These are phyloP conservation scores for Phortica okadai DNA, from an alignment of 2,888 invertebrate species.

Conservation along the genomic window DNA sequence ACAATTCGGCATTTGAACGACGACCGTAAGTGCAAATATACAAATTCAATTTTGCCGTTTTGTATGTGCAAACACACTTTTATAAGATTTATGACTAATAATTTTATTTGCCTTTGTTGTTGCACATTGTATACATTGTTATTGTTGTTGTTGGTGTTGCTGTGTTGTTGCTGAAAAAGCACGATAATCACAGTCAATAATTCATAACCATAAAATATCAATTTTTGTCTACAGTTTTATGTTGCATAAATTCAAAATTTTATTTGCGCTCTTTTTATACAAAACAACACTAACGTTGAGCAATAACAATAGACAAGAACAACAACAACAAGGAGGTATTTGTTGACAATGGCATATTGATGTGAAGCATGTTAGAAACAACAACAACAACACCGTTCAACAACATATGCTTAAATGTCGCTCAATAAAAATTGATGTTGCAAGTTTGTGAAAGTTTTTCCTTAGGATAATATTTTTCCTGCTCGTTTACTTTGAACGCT, in stretches of 20 bases:
- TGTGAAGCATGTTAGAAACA: constrained; percentile 35
- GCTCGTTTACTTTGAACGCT: background rate
- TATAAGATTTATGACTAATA: constrained; percentile 35
- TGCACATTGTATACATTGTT: background rate
- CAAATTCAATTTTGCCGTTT: constrained; percentile 30
- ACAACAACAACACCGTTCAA: constrained; percentile 36
- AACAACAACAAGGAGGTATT: constrained; percentile 18
- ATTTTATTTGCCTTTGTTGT: background rate
- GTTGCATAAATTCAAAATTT: constrained; percentile 59
- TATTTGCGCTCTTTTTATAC: background rate
- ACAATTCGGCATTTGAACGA: constrained; percentile 9
- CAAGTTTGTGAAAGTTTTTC: constrained; percentile 12
- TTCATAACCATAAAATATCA: constrained; percentile 69
- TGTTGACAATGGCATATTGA: background rate
- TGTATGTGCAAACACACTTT: constrained; percentile 26
- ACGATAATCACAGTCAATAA: constrained; percentile 65
- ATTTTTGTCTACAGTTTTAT: constrained; percentile 59
- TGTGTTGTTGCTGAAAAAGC: constrained; percentile 12
- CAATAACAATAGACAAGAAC: constrained; percentile 20
- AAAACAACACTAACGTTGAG: background rate
- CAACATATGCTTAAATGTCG: constrained; percentile 59
- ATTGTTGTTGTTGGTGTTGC: constrained; percentile 36
- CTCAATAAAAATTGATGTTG: constrained; percentile 64
- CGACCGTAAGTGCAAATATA: constrained; percentile 15
- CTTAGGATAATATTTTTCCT: background rate